Evolutionary conservation across 2,888 invertebrate genomes (phyloP), one percentile per base, ranked within the genome.

Genomic region (Diarsia mendica): DNA sequence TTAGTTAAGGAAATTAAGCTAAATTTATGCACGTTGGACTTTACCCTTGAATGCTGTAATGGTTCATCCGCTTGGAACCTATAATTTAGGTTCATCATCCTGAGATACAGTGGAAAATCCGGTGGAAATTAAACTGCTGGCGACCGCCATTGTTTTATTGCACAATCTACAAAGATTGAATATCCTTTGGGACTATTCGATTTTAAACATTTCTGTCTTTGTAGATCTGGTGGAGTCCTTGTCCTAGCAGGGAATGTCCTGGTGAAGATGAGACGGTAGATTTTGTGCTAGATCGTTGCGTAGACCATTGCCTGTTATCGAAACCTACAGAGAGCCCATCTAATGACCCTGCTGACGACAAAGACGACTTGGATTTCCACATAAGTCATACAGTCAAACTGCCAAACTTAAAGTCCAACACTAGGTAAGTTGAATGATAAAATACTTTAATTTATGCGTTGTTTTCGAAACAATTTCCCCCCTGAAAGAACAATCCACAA

Each of bases 221-320:
- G 18, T 90, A 97, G 97, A 98, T 98, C 53, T 98, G 98, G 98
- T 98, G 98, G 98, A 98, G 98, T 89, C 98, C 98, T 0, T 98
- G 98, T 89, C 98, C 98, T 0, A 98, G 98, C 87, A 96, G 98
- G 80, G 98, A 98, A 93, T 98, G 98, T 91, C 98, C 98, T 0
- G 98, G 97, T 87, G 97, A 97, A 83, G 97, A 97, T 82, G 98
- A 98, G 86, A 97, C 97, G 88, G 95, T 98, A 48, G 97, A 98
- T 90, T 97, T 98, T 89, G 97, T 98, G 23, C 95, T 98, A 51
- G 97, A 98, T 87, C 97, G 97, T 86, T 98, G 98, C 89, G 96
- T 97, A 15, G 98, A 98, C 92, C 97, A 98, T 92, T 98, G 98
- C 90, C 92, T 97, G 83, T 92, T 98, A 78, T 96, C 93, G 5